These are phyloP conservation scores for Drosophila ochracea DNA, from an alignment of 2,888 invertebrate genomes.

Conservation along the genomic window DNA sequence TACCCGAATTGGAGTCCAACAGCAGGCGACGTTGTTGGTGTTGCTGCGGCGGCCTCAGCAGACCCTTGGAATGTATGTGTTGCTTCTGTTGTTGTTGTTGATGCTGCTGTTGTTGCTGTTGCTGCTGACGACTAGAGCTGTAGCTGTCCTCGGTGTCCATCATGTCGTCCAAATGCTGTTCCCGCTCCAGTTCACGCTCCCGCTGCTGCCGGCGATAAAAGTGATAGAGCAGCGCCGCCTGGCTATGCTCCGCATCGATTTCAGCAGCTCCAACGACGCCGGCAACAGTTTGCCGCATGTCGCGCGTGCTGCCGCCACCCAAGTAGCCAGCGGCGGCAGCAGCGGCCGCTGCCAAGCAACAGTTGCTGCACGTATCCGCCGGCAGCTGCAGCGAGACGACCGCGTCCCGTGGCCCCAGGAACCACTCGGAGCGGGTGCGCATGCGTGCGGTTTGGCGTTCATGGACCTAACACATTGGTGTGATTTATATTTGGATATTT, in stretches of 20 bases:
- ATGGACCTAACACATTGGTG: conserved; percentile 89
- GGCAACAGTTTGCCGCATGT: conserved; percentile 56
- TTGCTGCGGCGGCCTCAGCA: conserved; percentile 67
- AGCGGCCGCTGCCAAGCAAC: conserved; percentile 77
- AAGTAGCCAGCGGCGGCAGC: conserved; percentile 71
- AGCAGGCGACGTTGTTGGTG: conserved; percentile 77
- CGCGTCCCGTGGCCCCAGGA: conserved; percentile 87
- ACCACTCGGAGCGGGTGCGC: conserved; percentile 99
- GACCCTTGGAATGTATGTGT: conserved; percentile 74
- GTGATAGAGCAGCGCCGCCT: conserved; percentile 73
- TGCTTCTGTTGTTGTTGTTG: conserved; percentile 61
- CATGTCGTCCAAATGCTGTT: conserved; percentile 57
- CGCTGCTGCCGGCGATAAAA: conserved; percentile 78
- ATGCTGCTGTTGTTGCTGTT: conserved; percentile 52
- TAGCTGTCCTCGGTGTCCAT: conserved; percentile 83
- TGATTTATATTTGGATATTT: conserved; percentile 33
- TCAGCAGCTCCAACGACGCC: conserved; percentile 35
- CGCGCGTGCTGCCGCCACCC: conserved; percentile 80
- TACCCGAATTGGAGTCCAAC: conserved; percentile 85
- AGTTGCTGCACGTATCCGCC: conserved; percentile 82
- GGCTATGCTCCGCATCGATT: conserved; percentile 47
- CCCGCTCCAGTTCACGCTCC: conserved; percentile 53
- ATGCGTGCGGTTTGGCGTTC: conserved; percentile 98
- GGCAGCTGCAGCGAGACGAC: conserved; percentile 80
- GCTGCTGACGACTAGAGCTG: conserved; percentile 58